Base-by-base conservation (phyloP, 2,888 invertebrate genomes). In the Apodemia mormo region DNA sequence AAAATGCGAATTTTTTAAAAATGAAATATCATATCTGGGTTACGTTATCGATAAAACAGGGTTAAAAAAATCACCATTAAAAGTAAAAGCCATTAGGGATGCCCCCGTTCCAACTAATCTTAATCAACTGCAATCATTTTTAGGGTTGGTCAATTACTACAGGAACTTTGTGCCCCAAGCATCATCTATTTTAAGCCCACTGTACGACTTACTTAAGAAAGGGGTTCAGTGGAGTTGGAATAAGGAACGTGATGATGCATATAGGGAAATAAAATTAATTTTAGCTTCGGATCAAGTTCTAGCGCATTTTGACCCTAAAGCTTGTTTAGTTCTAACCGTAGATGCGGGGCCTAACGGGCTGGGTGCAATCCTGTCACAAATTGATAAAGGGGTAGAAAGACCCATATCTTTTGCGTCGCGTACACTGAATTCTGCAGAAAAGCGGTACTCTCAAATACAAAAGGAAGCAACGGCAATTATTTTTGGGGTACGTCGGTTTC, bases 381-480 rank as follows among this genome's bases (percentile, higher is more conserved):
- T 72, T 14, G 71, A 54, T 7, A 40, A 30, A 12, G 70, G 70
- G 1, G 8, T 43, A 52, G 72, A 76, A 58, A 68, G 71, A 37
- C 76, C 73, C 14, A 54, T 77, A 5, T 71, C 74, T 1, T 77
- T 72, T 66, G 76, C 74, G 9, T 75, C 74, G 14, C 73, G 76
- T n/a, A 74, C 75, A 0, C 58, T 77, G 8, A 74, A 67, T 14
- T 0, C 73, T 12, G 76, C 76, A 2, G 78, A 78, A 54, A 77
- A 73, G 58, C 68, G 67, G 2, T 79, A 79, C 45, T 70, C 77
- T 8, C 79, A 79, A 64, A 77, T 80, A 8, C 76, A 78, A 71
- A 78, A 77, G 33, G 78, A 80, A 54, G 80, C 79, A 0, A 78
- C 78, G 0, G 79, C 78, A 7, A 79, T 77, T 58, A 74, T 78